Conservation (phyloP, 2,888 invertebrate genomes). For the Geophilus truncorum region DNA sequence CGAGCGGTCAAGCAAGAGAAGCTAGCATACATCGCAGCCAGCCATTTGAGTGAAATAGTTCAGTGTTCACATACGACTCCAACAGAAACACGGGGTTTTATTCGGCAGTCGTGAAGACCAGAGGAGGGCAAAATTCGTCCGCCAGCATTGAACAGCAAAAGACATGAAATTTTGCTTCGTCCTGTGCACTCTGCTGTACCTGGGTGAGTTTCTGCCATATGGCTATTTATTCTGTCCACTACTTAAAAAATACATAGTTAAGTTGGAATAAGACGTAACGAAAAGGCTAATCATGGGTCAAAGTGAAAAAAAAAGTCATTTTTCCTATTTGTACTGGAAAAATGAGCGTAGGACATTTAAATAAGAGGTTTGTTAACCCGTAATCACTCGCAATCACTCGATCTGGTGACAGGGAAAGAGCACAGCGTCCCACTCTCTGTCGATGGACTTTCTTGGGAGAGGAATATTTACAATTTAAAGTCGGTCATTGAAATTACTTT, state of each 20-base stretch:
- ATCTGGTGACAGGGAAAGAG: neutral
- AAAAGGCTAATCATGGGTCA: too few relatives aligned
- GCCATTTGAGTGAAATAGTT: neutral
- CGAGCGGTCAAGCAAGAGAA: conserved; percentile 27
- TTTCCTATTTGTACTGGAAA: neutral
- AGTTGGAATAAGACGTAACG: too few relatives aligned
- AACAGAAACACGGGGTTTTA: neutral
- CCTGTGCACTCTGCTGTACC: conserved; percentile 16
- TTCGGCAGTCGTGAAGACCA: neutral
- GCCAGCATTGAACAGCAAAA: neutral
- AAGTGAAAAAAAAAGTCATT: neutral
- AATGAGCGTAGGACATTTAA: neutral
- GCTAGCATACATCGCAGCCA: neutral
- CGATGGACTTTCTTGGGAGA: neutral
- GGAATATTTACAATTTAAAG: neutral
- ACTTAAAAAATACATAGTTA: too few relatives aligned
- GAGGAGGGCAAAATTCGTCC: neutral
- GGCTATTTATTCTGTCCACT: too few relatives aligned
- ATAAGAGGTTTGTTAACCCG: conserved; percentile 1
- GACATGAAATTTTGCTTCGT: neutral
- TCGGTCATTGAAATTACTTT: conserved; percentile 8
- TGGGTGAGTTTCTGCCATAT: neutral
- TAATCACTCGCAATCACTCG: neutral
- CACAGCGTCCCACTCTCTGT: neutral
- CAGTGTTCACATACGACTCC: neutral